Evolutionary conservation across 2,888 invertebrate species (phyloP).

Genomic region (Glaucopsyche alexis): DNA sequence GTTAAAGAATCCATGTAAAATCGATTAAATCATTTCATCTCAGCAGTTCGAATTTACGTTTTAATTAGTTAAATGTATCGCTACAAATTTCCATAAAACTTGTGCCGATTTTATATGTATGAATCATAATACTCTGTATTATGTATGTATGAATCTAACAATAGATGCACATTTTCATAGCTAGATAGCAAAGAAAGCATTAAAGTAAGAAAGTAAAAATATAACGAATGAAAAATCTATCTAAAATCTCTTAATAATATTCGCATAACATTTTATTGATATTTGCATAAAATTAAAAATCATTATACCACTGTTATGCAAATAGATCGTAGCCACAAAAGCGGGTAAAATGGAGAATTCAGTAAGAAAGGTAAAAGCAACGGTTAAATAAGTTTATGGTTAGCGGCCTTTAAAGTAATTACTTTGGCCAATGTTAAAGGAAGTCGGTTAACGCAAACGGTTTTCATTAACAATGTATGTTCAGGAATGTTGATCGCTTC

Average conservation of each 20-base stretch:
- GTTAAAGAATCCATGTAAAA: background rate
- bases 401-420: conserved; percentile 29
- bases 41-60: background rate
- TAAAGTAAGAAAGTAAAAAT: too few species aligned
- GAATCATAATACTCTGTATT: too few species aligned
- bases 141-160: too few species aligned
- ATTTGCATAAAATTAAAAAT: background rate
- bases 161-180: too few species aligned
- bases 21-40: background rate
- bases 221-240: too few species aligned
- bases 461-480: conserved; percentile 28
- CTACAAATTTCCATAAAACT: too few species aligned
- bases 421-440: conserved; percentile 68
- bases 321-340: background rate
- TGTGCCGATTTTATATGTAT: too few species aligned
- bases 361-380: conserved; percentile 20
- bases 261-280: conserved; percentile 20
- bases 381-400: conserved; percentile 14
- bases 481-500: conserved; percentile 4
- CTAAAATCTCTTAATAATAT: background rate
- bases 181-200: too few species aligned
- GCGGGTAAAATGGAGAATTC: background rate
- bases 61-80: background rate
- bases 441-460: conserved; percentile 42
- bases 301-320: background rate